These are phyloP conservation scores for Timema cristinae DNA, from an alignment of 2,888 invertebrate genomes.

Conservation along the genomic window DNA sequence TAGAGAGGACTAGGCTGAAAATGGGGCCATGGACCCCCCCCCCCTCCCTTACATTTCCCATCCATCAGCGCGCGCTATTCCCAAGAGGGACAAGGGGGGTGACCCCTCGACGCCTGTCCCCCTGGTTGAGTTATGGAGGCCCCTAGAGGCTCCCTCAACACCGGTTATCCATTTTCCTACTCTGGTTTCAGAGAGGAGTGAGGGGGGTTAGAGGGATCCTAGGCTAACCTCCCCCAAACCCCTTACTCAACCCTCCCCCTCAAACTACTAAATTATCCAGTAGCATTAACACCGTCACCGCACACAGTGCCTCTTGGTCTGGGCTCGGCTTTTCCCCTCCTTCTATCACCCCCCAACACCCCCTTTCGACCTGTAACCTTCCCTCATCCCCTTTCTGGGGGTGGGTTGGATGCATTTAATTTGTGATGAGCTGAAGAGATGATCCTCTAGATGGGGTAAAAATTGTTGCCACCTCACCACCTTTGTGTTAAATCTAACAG, in stretches of 20 bases:
- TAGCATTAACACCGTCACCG: constrained; percentile 33
- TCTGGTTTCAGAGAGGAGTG: too few species aligned
- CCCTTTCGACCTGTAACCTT: too few species aligned
- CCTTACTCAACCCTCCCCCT: constrained; percentile 49
- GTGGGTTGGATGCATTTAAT: constrained; percentile 25
- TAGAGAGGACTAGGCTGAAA: too few species aligned
- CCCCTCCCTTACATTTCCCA: too few species aligned
- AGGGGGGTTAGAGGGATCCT: too few species aligned
- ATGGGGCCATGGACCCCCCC: too few species aligned
- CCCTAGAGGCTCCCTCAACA: constrained; percentile 39
- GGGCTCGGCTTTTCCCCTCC: too few species aligned
- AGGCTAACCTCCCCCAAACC: constrained; percentile 40
- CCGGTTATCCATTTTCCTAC: constrained; percentile 46
- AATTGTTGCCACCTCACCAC: too few species aligned
- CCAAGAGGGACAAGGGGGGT: constrained; percentile 19
- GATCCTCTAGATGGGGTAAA: too few species aligned
- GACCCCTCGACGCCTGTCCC: constrained; percentile 17
- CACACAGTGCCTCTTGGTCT: too few species aligned
- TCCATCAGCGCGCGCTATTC: constrained; percentile 14
- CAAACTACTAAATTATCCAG: constrained; percentile 35
- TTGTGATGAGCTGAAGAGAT: constrained; percentile 25
- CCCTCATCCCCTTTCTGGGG: constrained; percentile 9
- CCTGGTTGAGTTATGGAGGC: constrained; percentile 17
- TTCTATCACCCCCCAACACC: too few species aligned
- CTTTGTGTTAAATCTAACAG: too few species aligned